These are phyloP conservation scores for Syngnathus floridae DNA, from an alignment of 2,113 vertebrate genomes.

Conservation along the genomic window DNA sequence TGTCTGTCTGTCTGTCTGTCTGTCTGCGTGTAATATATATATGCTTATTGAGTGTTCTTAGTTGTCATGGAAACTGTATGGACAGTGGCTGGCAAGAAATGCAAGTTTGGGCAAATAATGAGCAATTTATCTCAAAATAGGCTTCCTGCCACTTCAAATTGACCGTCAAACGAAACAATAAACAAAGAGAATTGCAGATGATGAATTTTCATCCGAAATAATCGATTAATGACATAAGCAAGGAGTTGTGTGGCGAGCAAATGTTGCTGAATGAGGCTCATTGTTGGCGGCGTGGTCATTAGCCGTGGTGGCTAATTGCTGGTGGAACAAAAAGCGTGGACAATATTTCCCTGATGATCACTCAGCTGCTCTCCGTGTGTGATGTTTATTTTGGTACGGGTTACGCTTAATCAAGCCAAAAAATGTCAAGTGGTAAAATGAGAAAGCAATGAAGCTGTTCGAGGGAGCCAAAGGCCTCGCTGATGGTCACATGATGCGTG, in stretches of 20 bases:
- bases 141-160: too few relatives aligned
- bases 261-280: not conserved
- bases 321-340: not conserved
- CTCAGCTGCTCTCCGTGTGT: not conserved
- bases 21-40: not conserved
- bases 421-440: not conserved
- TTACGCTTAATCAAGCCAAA: not conserved
- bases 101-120: not conserved
- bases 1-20: too few relatives aligned
- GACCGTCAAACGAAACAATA: too few relatives aligned
- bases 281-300: not conserved
- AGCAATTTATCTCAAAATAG: too few relatives aligned
- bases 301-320: not conserved
- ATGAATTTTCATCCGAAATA: not conserved
- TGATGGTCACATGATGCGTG: not conserved
- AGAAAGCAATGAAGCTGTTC: slow-evolving; percentile 9
- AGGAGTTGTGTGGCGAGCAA: not conserved
- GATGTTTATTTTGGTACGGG: not conserved
- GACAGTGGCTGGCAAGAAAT: not conserved
- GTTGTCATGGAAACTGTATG: slow-evolving; percentile 59
- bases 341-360: not conserved
- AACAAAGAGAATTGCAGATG: not conserved
- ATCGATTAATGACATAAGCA: not conserved
- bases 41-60: slow-evolving; percentile 17
- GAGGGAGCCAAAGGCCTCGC: not conserved